Evolutionary conservation across 2,113 vertebrate species (phyloP).

Genomic region (Gymnocephalus cernua): DNA sequence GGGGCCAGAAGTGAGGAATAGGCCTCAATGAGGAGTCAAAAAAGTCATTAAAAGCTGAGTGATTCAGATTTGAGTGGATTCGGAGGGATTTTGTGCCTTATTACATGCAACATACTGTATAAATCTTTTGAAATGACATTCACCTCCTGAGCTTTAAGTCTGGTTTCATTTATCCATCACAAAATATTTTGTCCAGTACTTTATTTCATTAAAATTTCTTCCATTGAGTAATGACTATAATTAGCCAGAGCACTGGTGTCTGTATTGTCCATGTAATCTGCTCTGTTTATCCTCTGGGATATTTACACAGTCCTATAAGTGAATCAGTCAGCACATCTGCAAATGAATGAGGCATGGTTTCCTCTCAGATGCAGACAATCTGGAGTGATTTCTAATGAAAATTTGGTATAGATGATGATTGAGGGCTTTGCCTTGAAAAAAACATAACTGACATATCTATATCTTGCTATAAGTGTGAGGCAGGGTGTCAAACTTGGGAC

Average conservation of each 20-base stretch:
- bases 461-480: conserved; percentile 8
- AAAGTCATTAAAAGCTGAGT: conserved; percentile 1
- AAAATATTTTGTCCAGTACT: conserved; percentile 2
- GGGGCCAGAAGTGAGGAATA: conserved; percentile 50
- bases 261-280: conserved; percentile 58
- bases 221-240: conserved; percentile 57
- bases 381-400: conserved; percentile 27
- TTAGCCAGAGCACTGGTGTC: conserved; percentile 59
- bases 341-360: conserved; percentile 61
- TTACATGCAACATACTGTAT: conserved; percentile 8
- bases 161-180: conserved; percentile 30
- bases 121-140: conserved; percentile 19
- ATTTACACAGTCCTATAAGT: conserved; percentile 43
- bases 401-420: conserved; percentile 24
- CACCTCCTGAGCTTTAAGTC: conserved; percentile 6
- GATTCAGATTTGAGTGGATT: conserved; percentile 13
- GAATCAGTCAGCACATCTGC: conserved; percentile 72
- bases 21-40: conserved; percentile 12
- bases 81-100: not conserved
- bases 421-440: not conserved
- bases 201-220: conserved; percentile 30
- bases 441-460: conserved; percentile 15
- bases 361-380: conserved; percentile 27
- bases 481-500: conserved; percentile 48
- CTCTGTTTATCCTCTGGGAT: conserved; percentile 54